Base-by-base conservation (phyloP, 2,797 vertebrate genomes). In the Poeciliopsis presidionis region DNA sequence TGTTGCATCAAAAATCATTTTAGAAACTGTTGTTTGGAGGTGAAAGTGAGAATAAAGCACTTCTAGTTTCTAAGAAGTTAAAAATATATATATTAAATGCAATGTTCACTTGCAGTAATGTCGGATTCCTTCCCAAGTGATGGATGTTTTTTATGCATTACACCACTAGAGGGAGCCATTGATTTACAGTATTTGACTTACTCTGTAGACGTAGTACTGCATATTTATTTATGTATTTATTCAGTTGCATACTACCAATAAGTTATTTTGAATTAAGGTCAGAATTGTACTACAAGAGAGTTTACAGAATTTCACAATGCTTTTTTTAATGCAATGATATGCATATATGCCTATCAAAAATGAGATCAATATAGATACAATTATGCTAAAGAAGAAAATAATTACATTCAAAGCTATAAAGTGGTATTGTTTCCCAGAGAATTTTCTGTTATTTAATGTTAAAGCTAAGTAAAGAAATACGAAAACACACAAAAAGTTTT, bases 91-190 rank as follows among this genome's bases (percentile, higher is more conserved):
- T 13, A 61, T 7, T 18, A 14, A 33, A 61, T 61, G 7, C 13
- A 33, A 33, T 33, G 59, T 28, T 61, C 30, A 61, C 28, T 30
- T 20, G 59, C 30, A 63, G 14, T 36, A 63, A 36, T 33, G 5
- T 33, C 16, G 6, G 13, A 30, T 30, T 59, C 6, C 33, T 36
- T 20, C 33, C 30, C 59, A 33, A 63, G 8, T 33, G 14, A 63
- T 59, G 28, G 57, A 59, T 30, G 57, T 18, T 18, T 33, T 30
- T 78, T 20, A 43, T 12, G 28, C 67, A 1, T 0, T 55, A 0
- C 12, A 79, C 85, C 92, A 91, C 81, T 75, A 94, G 89, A 90
- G 77, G 89, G 90, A 0, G 76, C 85, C 72, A 84, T 25, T 2
- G 59, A 49, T n/a, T 76, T 49, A 84, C 76, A 36, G 30, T 49